phyloP scores from a whole-genome alignment of 2,888 invertebrate species.

The Orthosia cruda region DNA sequence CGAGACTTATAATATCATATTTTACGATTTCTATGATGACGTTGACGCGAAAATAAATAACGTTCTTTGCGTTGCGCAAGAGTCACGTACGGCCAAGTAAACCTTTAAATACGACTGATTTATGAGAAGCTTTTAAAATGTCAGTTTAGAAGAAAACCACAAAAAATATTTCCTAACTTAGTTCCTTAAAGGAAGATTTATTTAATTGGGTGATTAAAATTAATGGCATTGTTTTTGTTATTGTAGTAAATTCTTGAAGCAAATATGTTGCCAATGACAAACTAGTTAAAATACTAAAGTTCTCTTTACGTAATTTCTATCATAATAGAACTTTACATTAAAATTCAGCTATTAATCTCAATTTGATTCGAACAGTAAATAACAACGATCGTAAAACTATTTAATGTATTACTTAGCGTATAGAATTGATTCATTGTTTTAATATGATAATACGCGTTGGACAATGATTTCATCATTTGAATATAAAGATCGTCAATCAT shows the following conservation, averaged over 20 bases:
- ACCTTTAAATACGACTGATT: constrained; percentile 67
- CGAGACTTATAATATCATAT: constrained; percentile 10
- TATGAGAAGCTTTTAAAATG: constrained; percentile 63
- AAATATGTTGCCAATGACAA: constrained; percentile 24
- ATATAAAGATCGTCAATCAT: constrained; percentile 68
- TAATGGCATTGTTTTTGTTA: constrained; percentile 31
- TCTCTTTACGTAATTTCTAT: constrained; percentile 28
- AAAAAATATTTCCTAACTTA: constrained; percentile 50
- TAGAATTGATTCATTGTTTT: constrained; percentile 71
- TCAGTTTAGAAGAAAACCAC: constrained; percentile 51
- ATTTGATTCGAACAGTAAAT: constrained; percentile 66
- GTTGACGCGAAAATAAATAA: constrained; percentile 63
- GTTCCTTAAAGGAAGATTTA: constrained; percentile 55
- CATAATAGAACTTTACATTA: constrained; percentile 40
- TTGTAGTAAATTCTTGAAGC: constrained; percentile 25
- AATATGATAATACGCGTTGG: constrained; percentile 68
- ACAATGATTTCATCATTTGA: constrained; percentile 67
- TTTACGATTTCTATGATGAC: constrained; percentile 32
- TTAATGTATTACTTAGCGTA: constrained; percentile 67
- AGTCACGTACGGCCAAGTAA: constrained; percentile 42
- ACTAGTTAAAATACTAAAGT: neutral
- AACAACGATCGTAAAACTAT: constrained; percentile 64
- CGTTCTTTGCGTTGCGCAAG: constrained; percentile 56
- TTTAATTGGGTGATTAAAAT: constrained; percentile 45
- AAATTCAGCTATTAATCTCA: constrained; percentile 65